Percentiles rank a stretch among this genome's conserved stretches.
Evolutionary conservation across 2,888 invertebrate species (phyloP).

Genomic region (Lamellibrachia columna): DNA sequence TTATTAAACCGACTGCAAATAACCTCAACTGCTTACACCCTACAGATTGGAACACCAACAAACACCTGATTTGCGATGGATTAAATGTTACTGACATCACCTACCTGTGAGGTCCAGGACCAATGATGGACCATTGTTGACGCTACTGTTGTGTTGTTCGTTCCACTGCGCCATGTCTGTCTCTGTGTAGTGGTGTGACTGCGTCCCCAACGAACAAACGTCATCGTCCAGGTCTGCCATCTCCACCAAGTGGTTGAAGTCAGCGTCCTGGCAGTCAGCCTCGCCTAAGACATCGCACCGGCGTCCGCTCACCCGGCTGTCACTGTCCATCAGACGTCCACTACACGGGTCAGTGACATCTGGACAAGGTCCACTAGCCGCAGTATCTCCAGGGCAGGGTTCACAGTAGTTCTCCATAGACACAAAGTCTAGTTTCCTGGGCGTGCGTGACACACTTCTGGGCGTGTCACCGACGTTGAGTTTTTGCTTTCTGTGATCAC

Average conservation of each 20-base stretch:
- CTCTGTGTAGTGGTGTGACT: not conserved
- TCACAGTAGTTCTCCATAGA: not conserved
- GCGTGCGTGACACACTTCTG: not conserved
- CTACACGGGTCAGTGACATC: not conserved
- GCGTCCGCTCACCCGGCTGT: not conserved
- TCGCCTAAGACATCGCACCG: not conserved
- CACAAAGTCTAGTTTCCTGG: conserved; percentile 12
- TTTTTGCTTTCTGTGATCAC: not conserved
- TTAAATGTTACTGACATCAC: not conserved
- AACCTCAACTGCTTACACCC: no score
- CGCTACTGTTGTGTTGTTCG: not conserved
- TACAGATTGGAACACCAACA: no score
- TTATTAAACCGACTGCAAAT: no score
- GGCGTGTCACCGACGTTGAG: not conserved
- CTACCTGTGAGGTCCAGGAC: not conserved
- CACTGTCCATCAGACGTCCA: not conserved
- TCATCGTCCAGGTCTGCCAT: not conserved
- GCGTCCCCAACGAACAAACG: not conserved
- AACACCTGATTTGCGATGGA: not conserved
- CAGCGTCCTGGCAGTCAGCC: not conserved
- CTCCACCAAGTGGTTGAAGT: not conserved
- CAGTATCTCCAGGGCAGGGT: not conserved
- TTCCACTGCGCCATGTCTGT: not conserved
- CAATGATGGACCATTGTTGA: not conserved
- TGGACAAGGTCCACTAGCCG: not conserved